Conservation (phyloP, 2,113 vertebrate genomes). For the Ceyx margarethae region DNA sequence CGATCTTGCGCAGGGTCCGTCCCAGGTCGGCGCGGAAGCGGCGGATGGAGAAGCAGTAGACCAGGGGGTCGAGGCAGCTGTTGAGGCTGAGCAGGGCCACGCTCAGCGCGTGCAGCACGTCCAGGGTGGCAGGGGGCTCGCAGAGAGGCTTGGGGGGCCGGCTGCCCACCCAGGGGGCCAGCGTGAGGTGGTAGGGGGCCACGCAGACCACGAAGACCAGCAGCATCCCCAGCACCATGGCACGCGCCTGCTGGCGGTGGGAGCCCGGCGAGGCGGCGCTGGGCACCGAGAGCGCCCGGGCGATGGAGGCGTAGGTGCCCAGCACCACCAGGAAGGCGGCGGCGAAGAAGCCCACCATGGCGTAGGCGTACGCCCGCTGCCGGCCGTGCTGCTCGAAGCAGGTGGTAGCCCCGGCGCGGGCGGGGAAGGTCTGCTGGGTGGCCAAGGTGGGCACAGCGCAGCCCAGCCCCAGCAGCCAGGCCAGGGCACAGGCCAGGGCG, state of each 20-base stretch:
- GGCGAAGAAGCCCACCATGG: slow-evolving; percentile 42
- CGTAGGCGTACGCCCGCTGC: background rate
- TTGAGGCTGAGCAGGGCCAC: slow-evolving; percentile 71
- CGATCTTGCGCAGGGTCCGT: background rate
- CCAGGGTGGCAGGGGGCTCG: background rate
- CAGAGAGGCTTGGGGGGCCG: background rate
- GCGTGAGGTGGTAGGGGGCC: slow-evolving; percentile 65
- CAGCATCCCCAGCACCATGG: slow-evolving; percentile 69
- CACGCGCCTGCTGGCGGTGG: slow-evolving; percentile 40
- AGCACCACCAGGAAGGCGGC: slow-evolving; percentile 63
- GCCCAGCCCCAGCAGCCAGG: slow-evolving; percentile 62
- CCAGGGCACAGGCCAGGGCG: background rate
- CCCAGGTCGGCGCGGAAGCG: slow-evolving; percentile 48
- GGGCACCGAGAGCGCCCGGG: background rate
- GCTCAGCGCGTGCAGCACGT: slow-evolving; percentile 50
- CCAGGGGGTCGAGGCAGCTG: slow-evolving; percentile 68
- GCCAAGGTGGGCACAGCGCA: slow-evolving; percentile 50
- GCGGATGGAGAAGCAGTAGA: slow-evolving; percentile 67
- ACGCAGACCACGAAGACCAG: slow-evolving; percentile 67
- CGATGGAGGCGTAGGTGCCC: slow-evolving; percentile 50
- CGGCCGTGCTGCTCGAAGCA: slow-evolving; percentile 61
- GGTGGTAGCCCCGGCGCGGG: background rate
- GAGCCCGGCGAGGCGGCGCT: background rate
- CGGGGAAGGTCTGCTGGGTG: slow-evolving; percentile 24
- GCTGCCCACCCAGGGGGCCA: slow-evolving; percentile 63